Evolutionary conservation across 2,113 vertebrate genomes (phyloP).

Genomic region (Embiotoca jacksoni): DNA sequence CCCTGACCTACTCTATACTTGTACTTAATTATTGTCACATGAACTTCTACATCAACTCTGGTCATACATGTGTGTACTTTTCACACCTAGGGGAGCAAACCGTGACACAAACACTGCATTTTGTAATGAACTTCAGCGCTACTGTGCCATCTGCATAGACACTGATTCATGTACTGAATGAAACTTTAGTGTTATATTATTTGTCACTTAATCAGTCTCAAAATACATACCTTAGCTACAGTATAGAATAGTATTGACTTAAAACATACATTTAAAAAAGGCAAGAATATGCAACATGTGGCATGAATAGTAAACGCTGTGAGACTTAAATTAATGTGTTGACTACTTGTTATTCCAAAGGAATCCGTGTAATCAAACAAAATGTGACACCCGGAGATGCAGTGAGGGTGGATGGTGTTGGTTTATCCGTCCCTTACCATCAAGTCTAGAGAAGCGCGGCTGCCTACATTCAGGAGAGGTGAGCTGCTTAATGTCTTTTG

Average conservation of each 20-base stretch:
- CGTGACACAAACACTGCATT: too few relatives aligned
- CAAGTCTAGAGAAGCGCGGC: constrained; percentile 24
- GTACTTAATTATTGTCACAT: too few relatives aligned
- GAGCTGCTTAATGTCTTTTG: constrained; percentile 53
- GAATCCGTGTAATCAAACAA: constrained; percentile 31
- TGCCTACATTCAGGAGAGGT: constrained; percentile 61
- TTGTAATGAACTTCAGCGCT: too few relatives aligned
- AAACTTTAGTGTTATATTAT: neutral
- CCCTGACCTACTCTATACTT: too few relatives aligned
- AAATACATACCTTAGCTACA: too few relatives aligned
- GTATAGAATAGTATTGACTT: too few relatives aligned
- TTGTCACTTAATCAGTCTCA: too few relatives aligned
- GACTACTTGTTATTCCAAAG: constrained; percentile 26
- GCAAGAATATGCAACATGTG: neutral
- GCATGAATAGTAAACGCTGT: too few relatives aligned
- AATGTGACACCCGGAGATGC: constrained; percentile 24
- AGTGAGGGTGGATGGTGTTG: neutral
- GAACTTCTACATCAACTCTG: too few relatives aligned
- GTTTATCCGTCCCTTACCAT: constrained; percentile 26
- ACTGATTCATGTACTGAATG: neutral
- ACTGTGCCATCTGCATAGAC: neutral
- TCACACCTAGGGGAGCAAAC: too few relatives aligned
- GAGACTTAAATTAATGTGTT: neutral
- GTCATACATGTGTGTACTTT: too few relatives aligned
- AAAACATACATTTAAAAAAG: too few relatives aligned